Base-by-base conservation (phyloP, 92 coral and sea anemone genomes). In the Zoanthus sansibaricus region DNA sequence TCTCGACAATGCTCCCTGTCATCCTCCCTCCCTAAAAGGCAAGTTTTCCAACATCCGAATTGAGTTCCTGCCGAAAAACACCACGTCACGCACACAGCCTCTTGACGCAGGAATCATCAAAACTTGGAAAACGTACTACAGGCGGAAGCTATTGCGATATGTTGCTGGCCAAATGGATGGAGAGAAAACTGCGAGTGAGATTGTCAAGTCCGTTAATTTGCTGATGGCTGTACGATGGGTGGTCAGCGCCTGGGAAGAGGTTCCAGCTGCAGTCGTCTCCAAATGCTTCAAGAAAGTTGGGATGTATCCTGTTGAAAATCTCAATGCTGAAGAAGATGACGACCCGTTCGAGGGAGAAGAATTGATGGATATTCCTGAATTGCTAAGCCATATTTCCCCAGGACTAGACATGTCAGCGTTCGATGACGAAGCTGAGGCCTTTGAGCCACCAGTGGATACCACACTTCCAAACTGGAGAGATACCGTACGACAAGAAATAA, bases 221-320 rank as follows among this genome's bases (percentile, higher is more conserved):
- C 67, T 82, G 51, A 88, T 88, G 83, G 91, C 88, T 4, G 30
- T 88, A 47, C 72, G 82, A 73, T 88, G 83, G 91, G 44, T 88
- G 91, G 91, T 88, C 14, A 71, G 82, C n/a, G 61, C 90, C 14
- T 87, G 90, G 87, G 78, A 87, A 16, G 87, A 87, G 51, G 90
- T 87, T 30, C 30, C 51, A 69, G 42, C 87, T 3, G 87, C 49
- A 61, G 70, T 87, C 12, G 49, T 52, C 16, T n/a, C 55, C 1
- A 87, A 77, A 48, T 86, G 85, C 48, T 59, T 59, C 32, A 86
- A 76, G 31, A 45, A 75, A 17, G 89, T 77, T 61, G 89, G 86
- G 52, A 77, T 86, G 89, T 62, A 86, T 54, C 78, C 87, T 5
- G 58, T 31, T 7, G 52, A 51, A 30, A 52, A 76, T 25, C 25